phyloP scores from a whole-genome alignment of 2,888 invertebrate genomes.

The Myopa testacea region DNA sequence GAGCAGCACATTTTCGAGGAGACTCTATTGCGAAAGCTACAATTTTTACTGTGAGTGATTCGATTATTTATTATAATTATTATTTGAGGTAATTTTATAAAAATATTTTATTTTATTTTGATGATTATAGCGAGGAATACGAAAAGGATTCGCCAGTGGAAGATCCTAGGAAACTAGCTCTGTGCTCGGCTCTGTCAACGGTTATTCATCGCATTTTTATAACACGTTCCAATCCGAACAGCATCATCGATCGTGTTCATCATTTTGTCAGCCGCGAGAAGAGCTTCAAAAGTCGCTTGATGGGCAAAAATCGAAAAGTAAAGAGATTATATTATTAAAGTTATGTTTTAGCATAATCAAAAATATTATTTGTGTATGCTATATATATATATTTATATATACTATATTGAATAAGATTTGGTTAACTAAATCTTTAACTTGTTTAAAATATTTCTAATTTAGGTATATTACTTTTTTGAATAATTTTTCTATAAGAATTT shows the following conservation, averaged over 20 bases:
- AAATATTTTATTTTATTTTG: background rate
- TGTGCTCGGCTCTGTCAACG: slow-evolving; percentile 80
- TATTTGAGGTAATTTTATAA: background rate
- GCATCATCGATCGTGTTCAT: slow-evolving; percentile 79
- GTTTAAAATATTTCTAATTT: background rate
- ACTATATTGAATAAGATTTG: too few species aligned
- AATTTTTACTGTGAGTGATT: slow-evolving; percentile 74
- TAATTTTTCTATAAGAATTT: too few species aligned
- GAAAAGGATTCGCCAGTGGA: slow-evolving; percentile 74
- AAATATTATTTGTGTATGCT: too few species aligned
- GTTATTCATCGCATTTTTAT: slow-evolving; percentile 83
- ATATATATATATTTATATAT: too few species aligned
- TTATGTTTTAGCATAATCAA: background rate
- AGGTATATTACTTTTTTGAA: too few species aligned
- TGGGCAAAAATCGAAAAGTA: slow-evolving; percentile 78
- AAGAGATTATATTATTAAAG: slow-evolving; percentile 31
- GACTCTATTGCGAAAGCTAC: slow-evolving; percentile 79
- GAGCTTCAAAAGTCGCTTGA: slow-evolving; percentile 76
- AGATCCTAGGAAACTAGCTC: slow-evolving; percentile 76
- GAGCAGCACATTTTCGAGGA: slow-evolving; percentile 82
- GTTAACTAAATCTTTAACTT: too few species aligned
- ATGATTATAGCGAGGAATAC: slow-evolving; percentile 72
- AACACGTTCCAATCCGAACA: slow-evolving; percentile 72
- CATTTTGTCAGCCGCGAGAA: slow-evolving; percentile 89
- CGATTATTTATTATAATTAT: background rate